These are phyloP conservation scores for Sarcophaga rosellei DNA, from an alignment of 2,888 invertebrate species.

Conservation along the genomic window DNA sequence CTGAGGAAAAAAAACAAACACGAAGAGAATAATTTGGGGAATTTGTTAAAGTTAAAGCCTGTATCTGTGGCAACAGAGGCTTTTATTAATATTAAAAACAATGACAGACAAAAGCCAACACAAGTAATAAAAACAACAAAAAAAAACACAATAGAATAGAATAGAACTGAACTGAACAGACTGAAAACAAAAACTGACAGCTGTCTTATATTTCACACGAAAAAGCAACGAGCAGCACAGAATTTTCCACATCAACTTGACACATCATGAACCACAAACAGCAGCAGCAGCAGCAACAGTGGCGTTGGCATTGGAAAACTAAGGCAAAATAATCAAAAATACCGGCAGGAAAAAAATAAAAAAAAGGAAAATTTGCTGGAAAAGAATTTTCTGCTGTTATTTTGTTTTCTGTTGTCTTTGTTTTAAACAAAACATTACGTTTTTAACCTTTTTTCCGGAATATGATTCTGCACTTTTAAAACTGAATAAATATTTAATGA, in stretches of 20 bases:
- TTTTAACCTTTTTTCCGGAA: slow-evolving; percentile 11
- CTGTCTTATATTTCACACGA: slow-evolving; percentile 65
- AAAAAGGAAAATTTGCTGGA: background rate
- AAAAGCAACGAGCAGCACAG: slow-evolving; percentile 22
- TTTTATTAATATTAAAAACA: slow-evolving; percentile 66
- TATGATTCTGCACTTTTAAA: slow-evolving; percentile 61
- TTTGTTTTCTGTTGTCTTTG: slow-evolving; percentile 12
- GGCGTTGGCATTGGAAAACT: background rate
- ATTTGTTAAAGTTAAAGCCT: too few species aligned
- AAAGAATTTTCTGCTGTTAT: background rate
- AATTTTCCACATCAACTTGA: slow-evolving; percentile 45
- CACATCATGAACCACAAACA: slow-evolving; percentile 44
- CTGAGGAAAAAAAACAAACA: too few species aligned
- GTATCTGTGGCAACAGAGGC: slow-evolving; percentile 29
- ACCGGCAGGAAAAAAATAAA: background rate
- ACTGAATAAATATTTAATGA: slow-evolving; percentile 65
- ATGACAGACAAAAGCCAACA: slow-evolving; percentile 55
- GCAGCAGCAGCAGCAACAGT: background rate
- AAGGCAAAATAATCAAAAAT: slow-evolving; percentile 8
- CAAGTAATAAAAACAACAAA: background rate
- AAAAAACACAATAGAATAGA: too few species aligned
- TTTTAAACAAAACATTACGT: slow-evolving; percentile 48
- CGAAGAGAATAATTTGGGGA: too few species aligned
- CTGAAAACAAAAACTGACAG: slow-evolving; percentile 55
- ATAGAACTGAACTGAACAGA: slow-evolving; percentile 14